phyloP scores from a whole-genome alignment of 2,797 vertebrate species.

The Sebastes iracundus region DNA sequence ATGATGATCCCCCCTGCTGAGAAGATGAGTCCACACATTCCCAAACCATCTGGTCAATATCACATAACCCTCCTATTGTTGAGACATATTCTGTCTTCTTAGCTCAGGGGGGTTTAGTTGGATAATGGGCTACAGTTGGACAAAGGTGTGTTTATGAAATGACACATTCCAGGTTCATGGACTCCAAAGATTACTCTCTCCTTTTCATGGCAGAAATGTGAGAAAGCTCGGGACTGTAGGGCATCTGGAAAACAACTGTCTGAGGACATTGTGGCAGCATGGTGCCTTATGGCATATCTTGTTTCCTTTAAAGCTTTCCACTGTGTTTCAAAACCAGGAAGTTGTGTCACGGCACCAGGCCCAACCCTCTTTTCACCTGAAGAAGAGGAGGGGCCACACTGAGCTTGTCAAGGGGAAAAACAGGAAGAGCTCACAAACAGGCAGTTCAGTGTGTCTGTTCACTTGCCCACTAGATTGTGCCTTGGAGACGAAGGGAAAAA shows the following conservation, averaged over 20 bases:
- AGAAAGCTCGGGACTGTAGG: slow-evolving; percentile 30
- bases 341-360: slow-evolving; percentile 77
- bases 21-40: slow-evolving; percentile 57
- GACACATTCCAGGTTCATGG: slow-evolving; percentile 34
- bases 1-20: neutral
- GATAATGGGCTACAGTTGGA: slow-evolving; percentile 36
- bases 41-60: slow-evolving; percentile 41
- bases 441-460: slow-evolving; percentile 60
- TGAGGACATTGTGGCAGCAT: neutral
- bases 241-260: neutral
- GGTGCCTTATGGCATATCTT: neutral
- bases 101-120: slow-evolving; percentile 2
- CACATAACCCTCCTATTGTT: slow-evolving; percentile 62
- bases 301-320: slow-evolving; percentile 14
- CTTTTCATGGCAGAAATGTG: slow-evolving; percentile 30
- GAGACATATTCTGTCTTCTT: slow-evolving; percentile 4
- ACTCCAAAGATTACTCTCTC: slow-evolving; percentile 13
- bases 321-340: slow-evolving; percentile 71
- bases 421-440: slow-evolving; percentile 73
- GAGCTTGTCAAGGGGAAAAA: slow-evolving; percentile 71
- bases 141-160: slow-evolving; percentile 56
- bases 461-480: slow-evolving; percentile 28
- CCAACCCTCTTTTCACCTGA: slow-evolving; percentile 82
- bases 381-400: slow-evolving; percentile 65
- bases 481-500: slow-evolving; percentile 53